Evolutionary conservation across 1,140 invertebrate species (phyloP).

Genomic region (Euwallacea fornicatus): DNA sequence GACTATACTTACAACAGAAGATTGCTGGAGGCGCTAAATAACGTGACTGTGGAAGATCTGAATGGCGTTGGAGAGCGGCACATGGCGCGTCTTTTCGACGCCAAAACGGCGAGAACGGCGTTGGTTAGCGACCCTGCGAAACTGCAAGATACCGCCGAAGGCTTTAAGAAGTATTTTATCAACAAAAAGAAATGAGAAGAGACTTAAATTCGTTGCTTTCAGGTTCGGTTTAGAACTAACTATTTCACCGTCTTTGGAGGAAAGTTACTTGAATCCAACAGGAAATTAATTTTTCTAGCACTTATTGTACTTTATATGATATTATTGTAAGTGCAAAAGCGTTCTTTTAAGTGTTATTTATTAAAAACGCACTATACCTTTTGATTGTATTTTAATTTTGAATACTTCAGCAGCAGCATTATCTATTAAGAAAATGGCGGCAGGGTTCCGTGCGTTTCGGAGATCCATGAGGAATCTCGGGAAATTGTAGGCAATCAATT

Average conservation of each 20-base stretch:
- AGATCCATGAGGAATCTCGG: no score
- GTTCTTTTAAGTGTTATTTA: no score
- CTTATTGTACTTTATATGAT: no score
- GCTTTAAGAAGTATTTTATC: constrained; percentile 63
- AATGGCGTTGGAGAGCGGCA: constrained; percentile 69
- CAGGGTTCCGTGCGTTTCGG: no score
- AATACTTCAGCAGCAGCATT: no score
- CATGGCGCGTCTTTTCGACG: constrained; percentile 67
- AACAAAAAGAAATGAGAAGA: neutral
- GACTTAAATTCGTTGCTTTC: constrained; percentile 16
- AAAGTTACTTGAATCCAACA: constrained; percentile 56
- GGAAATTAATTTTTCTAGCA: neutral
- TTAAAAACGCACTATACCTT: no score
- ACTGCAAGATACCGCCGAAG: constrained; percentile 64
- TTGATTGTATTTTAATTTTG: no score
- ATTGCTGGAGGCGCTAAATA: constrained; percentile 56
- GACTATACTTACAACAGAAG: constrained; percentile 68
- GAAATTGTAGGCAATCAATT: no score
- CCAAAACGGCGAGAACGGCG: constrained; percentile 61
- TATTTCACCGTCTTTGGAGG: constrained; percentile 58
- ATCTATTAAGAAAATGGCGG: no score
- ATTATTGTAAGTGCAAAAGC: no score
- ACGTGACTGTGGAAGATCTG: constrained; percentile 68
- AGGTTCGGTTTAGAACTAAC: constrained; percentile 56
- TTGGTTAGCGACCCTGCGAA: constrained; percentile 79